These are phyloP conservation scores for Protobothrops flavoviridis DNA, from an alignment of 2,113 vertebrate genomes.

Conservation along the genomic window DNA sequence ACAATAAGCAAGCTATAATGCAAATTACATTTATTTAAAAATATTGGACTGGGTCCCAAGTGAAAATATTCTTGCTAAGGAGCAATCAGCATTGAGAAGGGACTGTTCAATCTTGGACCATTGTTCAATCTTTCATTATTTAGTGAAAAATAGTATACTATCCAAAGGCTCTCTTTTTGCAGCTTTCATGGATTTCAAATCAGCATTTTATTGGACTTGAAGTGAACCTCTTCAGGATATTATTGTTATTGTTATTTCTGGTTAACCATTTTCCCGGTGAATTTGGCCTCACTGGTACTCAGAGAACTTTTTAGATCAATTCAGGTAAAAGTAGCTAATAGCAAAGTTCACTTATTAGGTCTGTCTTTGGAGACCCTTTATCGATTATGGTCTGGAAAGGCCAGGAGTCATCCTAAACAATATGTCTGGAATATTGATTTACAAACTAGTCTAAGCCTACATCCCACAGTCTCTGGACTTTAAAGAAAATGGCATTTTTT, in stretches of 20 bases:
- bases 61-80: background rate
- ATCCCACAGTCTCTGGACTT: background rate
- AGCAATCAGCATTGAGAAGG: background rate
- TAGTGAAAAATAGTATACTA: background rate
- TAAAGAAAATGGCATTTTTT: background rate
- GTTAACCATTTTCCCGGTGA: background rate
- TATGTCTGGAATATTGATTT: background rate
- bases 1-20: background rate
- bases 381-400: background rate
- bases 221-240: background rate
- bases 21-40: background rate
- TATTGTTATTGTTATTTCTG: background rate
- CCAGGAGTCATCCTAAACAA: background rate
- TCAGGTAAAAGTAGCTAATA: background rate
- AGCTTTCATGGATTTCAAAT: background rate
- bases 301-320: background rate
- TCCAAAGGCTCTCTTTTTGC: background rate
- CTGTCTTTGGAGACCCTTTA: background rate
- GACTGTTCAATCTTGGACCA: background rate
- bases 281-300: background rate
- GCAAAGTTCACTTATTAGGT: background rate
- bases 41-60: background rate
- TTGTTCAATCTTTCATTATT: background rate
- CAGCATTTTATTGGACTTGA: background rate
- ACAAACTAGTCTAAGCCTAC: background rate